Evolutionary conservation across 2,888 invertebrate species (phyloP).

Genomic region (Sisyra terminalis): DNA sequence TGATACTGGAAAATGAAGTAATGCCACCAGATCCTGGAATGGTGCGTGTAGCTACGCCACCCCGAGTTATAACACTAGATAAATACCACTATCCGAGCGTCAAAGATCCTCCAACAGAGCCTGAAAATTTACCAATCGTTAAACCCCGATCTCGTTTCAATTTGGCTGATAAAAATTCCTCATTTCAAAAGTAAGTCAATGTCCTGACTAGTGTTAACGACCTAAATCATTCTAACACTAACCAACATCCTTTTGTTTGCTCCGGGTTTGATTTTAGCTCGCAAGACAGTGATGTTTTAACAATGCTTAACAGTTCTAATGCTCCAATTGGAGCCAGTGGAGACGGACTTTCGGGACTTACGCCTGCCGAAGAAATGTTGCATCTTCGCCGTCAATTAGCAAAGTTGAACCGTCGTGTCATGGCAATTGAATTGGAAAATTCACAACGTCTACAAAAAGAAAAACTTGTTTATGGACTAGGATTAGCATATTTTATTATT

Average conservation of each 20-base stretch:
- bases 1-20: conserved; percentile 68
- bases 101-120: conserved; percentile 37
- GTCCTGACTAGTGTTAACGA: too few species aligned
- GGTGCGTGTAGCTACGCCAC: conserved; percentile 77
- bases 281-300: background rate
- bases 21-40: conserved; percentile 49
- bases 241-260: too few species aligned
- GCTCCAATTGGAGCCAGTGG: conserved; percentile 25
- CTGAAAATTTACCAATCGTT: conserved; percentile 19
- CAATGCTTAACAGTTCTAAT: conserved; percentile 16
- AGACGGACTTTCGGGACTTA: conserved; percentile 49
- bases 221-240: too few species aligned
- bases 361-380: conserved; percentile 60
- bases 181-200: conserved; percentile 4
- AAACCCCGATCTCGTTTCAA: conserved; percentile 18
- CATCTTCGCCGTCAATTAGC: conserved; percentile 74
- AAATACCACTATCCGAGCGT: conserved; percentile 65
- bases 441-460: conserved; percentile 72
- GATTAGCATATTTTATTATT: conserved; percentile 70
- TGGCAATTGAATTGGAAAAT: conserved; percentile 75
- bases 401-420: conserved; percentile 71
- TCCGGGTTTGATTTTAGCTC: background rate
- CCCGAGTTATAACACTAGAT: conserved; percentile 71
- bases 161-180: conserved; percentile 17
- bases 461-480: conserved; percentile 67